A percentile compares a stretch with the other conserved stretches of the same genome.
Conservation (phyloP, 1,140 invertebrate species). For the Brachionus paranguensis region DNA sequence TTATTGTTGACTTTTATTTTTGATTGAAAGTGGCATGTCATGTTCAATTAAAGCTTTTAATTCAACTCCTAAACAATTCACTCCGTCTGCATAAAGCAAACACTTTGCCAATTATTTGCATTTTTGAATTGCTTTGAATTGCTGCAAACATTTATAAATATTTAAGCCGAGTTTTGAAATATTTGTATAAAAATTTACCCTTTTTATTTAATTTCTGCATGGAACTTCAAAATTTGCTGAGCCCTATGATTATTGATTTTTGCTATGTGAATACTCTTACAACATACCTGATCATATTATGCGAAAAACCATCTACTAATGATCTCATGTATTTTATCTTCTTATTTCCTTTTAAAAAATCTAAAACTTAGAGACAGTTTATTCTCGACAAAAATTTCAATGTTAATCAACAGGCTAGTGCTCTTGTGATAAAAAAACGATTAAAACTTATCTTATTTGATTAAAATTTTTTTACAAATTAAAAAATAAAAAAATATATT, state of each 20-base stretch:
- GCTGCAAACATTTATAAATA: not conserved
- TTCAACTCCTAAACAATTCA: not conserved
- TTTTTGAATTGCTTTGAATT: not conserved
- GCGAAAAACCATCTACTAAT: not conserved
- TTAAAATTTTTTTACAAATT: too few species aligned
- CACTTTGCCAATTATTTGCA: not conserved
- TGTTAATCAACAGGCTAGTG: too few species aligned
- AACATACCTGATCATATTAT: not conserved
- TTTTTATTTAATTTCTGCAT: not conserved
- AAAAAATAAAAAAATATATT: too few species aligned
- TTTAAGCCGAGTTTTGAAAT: not conserved
- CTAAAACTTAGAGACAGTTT: not conserved
- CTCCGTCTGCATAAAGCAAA: not conserved
- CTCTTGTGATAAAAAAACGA: too few species aligned
- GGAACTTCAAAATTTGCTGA: not conserved
- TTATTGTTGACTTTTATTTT: not conserved
- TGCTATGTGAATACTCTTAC: not conserved
- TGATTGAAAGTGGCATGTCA: not conserved
- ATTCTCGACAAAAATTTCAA: not conserved
- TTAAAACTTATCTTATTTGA: too few species aligned
- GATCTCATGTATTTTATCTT: not conserved
- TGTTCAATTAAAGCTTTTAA: not conserved
- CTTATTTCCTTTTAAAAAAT: too few species aligned
- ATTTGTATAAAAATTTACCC: not conserved
- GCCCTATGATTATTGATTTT: not conserved